Conservation (phyloP, 2,888 invertebrate species). For the Ormia ochracea region DNA sequence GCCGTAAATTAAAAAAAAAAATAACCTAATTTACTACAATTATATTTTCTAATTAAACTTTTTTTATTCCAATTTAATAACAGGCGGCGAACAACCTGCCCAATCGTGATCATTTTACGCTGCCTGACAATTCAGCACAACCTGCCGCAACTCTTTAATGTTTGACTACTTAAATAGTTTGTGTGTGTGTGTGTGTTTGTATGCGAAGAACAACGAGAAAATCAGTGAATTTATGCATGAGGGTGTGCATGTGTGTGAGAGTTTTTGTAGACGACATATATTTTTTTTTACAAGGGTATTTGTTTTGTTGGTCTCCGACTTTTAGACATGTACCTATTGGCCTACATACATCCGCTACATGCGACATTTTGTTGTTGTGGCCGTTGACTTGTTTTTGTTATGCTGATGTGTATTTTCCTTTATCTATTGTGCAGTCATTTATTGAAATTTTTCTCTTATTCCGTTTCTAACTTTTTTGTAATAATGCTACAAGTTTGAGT, state of each 20-base stretch:
- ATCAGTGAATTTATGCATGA: conserved; percentile 37
- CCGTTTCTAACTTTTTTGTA: conserved; percentile 8
- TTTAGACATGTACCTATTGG: conserved; percentile 71
- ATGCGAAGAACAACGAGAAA: background rate
- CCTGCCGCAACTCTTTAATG: conserved; percentile 74
- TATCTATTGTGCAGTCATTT: conserved; percentile 27
- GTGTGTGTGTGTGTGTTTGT: conserved; percentile 57
- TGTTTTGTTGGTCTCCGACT: conserved; percentile 61
- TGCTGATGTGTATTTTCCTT: background rate
- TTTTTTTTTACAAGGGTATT: conserved; percentile 34
- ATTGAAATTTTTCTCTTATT: conserved; percentile 28
- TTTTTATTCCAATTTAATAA: background rate
- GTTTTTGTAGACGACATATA: conserved; percentile 54
- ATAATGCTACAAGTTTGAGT: background rate
- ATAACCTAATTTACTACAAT: too few species aligned
- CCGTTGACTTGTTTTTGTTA: background rate
- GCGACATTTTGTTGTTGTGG: conserved; percentile 47
- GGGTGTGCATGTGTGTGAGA: conserved; percentile 12
- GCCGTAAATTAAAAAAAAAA: too few species aligned
- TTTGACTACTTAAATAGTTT: conserved; percentile 71
- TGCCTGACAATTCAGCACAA: conserved; percentile 66
- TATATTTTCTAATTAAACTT: too few species aligned
- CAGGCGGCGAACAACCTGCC: background rate
- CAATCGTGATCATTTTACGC: background rate
- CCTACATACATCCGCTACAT: conserved; percentile 70